phyloP scores from a whole-genome alignment of 2,888 invertebrate genomes.

The Nomada ruficornis region DNA sequence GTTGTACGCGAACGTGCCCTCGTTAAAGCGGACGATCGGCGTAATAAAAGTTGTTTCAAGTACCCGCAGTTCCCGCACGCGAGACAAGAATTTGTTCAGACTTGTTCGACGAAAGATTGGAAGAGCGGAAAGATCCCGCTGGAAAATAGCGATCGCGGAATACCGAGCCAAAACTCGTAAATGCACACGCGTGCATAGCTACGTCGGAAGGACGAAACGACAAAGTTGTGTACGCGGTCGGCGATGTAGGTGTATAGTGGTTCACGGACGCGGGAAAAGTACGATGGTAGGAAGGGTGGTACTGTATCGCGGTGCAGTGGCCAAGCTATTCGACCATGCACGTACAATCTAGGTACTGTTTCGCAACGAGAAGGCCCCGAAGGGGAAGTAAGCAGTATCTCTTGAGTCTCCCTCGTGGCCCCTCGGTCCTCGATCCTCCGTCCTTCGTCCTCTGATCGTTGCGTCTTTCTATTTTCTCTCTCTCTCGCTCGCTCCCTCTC shows the following conservation, averaged over 20 bases:
- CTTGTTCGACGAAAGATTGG: slow-evolving; percentile 39
- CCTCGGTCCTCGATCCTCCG: slow-evolving; percentile 60
- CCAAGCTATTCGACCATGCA: slow-evolving; percentile 71
- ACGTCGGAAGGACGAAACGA: slow-evolving; percentile 55
- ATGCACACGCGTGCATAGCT: slow-evolving; percentile 64
- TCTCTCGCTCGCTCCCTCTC: slow-evolving; percentile 11
- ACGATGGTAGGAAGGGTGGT: slow-evolving; percentile 49
- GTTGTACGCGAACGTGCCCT: slow-evolving; percentile 16
- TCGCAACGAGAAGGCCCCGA: slow-evolving; percentile 70
- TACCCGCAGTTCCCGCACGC: slow-evolving; percentile 44
- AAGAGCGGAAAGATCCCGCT: slow-evolving; percentile 26
- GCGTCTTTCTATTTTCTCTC: slow-evolving; percentile 52
- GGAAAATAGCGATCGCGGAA: slow-evolving; percentile 41
- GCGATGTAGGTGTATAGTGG: slow-evolving; percentile 24
- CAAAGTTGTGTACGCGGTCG: slow-evolving; percentile 28
- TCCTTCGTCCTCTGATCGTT: slow-evolving; percentile 49
- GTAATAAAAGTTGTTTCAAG: slow-evolving; percentile 47
- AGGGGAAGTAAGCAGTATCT: slow-evolving; percentile 75
- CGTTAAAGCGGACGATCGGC: slow-evolving; percentile 38
- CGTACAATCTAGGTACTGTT: slow-evolving; percentile 74
- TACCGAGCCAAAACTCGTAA: slow-evolving; percentile 69
- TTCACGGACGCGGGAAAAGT: slow-evolving; percentile 44
- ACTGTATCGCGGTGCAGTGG: slow-evolving; percentile 69
- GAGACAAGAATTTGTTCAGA: slow-evolving; percentile 47
- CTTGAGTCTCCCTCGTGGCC: slow-evolving; percentile 80